phyloP scores from a whole-genome alignment of 1,140 invertebrate genomes.

The Myzus persicae region DNA sequence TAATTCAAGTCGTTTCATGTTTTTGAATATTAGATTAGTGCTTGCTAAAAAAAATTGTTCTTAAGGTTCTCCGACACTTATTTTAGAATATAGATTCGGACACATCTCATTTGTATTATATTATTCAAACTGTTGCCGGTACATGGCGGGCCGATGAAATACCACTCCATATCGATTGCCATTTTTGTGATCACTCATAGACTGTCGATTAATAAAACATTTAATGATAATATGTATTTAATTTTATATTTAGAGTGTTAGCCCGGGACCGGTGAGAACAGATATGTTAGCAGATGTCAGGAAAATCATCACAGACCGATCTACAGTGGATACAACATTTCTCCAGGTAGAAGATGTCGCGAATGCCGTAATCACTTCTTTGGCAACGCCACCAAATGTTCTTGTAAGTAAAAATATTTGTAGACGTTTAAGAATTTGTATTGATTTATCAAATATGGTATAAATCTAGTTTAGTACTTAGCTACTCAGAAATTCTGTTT shows the following conservation, averaged over 20 bases:
- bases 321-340: neutral
- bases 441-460: too few species aligned
- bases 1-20: neutral
- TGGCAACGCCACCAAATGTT: slow-evolving; percentile 19
- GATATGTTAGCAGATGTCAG: neutral
- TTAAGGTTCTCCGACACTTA: neutral
- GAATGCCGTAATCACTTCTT: neutral
- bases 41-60: too few species aligned
- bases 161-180: neutral
- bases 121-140: neutral
- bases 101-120: too few species aligned
- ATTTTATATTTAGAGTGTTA: slow-evolving; percentile 1
- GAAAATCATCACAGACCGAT: neutral
- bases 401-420: neutral
- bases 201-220: neutral
- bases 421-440: too few species aligned
- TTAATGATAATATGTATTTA: neutral
- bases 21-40: too few species aligned
- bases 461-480: too few species aligned
- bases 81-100: neutral
- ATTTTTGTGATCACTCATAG: neutral
- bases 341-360: neutral
- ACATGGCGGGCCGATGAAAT: neutral
- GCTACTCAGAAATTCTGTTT: too few species aligned
- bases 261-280: neutral